These are phyloP conservation scores for Oscheius sp. DNA, from an alignment of 2,888 invertebrate species.

Conservation along the genomic window DNA sequence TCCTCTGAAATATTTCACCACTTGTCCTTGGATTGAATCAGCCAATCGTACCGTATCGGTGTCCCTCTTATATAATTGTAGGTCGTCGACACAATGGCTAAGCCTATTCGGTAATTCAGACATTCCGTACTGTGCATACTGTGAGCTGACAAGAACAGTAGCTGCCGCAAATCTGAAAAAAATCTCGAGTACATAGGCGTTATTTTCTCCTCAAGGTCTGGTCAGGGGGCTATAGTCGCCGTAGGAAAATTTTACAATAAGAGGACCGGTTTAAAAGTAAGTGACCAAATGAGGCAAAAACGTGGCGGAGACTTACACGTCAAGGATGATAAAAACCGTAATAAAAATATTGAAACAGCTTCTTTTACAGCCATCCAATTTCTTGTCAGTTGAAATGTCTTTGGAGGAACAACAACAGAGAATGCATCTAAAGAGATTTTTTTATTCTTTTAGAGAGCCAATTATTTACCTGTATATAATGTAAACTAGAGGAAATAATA, in stretches of 20 bases:
- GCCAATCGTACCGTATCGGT: slow-evolving; percentile 59
- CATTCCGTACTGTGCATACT: slow-evolving; percentile 69
- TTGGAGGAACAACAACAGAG: slow-evolving; percentile 61
- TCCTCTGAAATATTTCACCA: slow-evolving; percentile 56
- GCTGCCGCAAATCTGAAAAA: slow-evolving; percentile 66
- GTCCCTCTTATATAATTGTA: slow-evolving; percentile 69
- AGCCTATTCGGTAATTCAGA: slow-evolving; percentile 69
- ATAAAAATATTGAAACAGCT: slow-evolving; percentile 61
- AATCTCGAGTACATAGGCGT: background rate
- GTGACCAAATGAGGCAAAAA: background rate
- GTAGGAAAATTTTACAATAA: slow-evolving; percentile 7
- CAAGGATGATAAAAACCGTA: slow-evolving; percentile 60
- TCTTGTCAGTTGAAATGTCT: slow-evolving; percentile 57
- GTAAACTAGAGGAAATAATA: slow-evolving; percentile 66
- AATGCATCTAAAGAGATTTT: slow-evolving; percentile 47
- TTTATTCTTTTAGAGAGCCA: background rate
- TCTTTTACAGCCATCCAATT: slow-evolving; percentile 66
- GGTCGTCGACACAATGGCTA: slow-evolving; percentile 69
- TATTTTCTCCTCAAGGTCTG: background rate
- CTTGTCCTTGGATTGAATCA: slow-evolving; percentile 21
- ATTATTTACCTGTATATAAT: slow-evolving; percentile 58
- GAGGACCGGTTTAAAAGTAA: slow-evolving; percentile 1
- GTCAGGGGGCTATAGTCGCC: background rate
- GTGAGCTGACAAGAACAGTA: slow-evolving; percentile 66
- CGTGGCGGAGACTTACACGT: slow-evolving; percentile 61